Conservation (phyloP, 2,888 invertebrate genomes). For the Blera fallax region DNA sequence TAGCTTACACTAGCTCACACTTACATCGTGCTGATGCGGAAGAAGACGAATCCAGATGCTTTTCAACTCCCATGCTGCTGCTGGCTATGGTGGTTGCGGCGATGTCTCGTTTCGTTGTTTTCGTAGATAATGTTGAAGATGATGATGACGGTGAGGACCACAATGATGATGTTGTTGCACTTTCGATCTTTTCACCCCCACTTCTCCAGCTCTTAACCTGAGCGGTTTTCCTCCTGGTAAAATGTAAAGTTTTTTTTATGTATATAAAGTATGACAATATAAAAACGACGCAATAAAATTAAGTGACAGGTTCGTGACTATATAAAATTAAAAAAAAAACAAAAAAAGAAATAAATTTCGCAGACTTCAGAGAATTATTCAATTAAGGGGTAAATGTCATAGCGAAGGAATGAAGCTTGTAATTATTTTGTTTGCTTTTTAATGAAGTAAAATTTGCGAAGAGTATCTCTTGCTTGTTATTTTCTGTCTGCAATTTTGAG, state of each 20-base stretch:
- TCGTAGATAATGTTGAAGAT: slow-evolving; percentile 67
- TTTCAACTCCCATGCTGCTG: slow-evolving; percentile 79
- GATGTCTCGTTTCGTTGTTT: slow-evolving; percentile 74
- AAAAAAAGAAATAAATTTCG: not conserved
- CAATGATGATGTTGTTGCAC: slow-evolving; percentile 60
- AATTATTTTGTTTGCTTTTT: too few species aligned
- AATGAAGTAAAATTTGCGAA: not conserved
- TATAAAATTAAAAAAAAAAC: not conserved
- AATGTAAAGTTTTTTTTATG: not conserved
- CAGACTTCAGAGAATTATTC: not conserved
- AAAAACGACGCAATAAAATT: not conserved
- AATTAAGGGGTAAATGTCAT: not conserved
- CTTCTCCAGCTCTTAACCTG: slow-evolving; percentile 79
- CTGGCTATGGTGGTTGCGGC: slow-evolving; percentile 73
- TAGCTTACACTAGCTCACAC: slow-evolving; percentile 71
- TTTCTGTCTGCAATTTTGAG: too few species aligned
- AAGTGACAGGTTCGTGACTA: not conserved
- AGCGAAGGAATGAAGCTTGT: not conserved
- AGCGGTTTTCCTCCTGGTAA: slow-evolving; percentile 76
- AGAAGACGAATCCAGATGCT: slow-evolving; percentile 74
- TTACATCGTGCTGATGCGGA: slow-evolving; percentile 77
- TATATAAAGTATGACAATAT: not conserved
- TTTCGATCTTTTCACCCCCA: slow-evolving; percentile 69
- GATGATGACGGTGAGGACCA: slow-evolving; percentile 59
- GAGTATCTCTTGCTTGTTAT: not conserved